Percentiles rank a stretch among this genome's conserved stretches.
phyloP scores from a whole-genome alignment of 2,888 invertebrate genomes.

The Cremastinae sp. region DNA sequence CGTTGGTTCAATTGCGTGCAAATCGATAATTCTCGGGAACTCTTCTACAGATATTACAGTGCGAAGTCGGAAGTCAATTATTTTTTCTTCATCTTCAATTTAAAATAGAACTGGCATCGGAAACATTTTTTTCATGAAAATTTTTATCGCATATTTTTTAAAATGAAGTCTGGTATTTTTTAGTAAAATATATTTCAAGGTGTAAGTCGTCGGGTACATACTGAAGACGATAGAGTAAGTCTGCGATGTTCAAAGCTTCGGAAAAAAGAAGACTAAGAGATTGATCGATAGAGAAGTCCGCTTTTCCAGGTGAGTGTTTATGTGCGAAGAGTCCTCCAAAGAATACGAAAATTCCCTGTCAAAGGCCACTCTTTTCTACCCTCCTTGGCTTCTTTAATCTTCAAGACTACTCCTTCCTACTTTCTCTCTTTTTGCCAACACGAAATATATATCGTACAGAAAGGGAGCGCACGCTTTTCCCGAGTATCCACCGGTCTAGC shows the following conservation, averaged over 20 bases:
- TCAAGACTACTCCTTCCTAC: conserved; percentile 33
- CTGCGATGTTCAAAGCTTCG: conserved; percentile 25
- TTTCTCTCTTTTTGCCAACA: not conserved
- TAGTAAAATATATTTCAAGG: no score
- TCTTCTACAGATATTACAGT: conserved; percentile 25
- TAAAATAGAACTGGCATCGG: no score
- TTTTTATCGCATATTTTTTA: no score
- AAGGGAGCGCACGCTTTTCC: conserved; percentile 43
- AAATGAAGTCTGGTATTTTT: no score
- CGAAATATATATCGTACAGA: conserved; percentile 39
- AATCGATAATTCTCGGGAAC: conserved; percentile 43
- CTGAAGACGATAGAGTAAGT: not conserved
- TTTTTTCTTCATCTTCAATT: no score
- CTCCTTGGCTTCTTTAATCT: conserved; percentile 44
- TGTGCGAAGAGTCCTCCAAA: conserved; percentile 52
- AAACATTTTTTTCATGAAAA: no score
- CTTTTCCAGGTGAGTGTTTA: conserved; percentile 50
- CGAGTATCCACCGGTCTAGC: conserved; percentile 28
- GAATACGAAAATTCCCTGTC: conserved; percentile 56
- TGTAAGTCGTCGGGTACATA: not conserved
- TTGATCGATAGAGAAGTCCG: conserved; percentile 33
- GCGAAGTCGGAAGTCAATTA: conserved; percentile 17
- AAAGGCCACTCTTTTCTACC: conserved; percentile 40
- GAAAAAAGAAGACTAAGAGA: conserved; percentile 19
- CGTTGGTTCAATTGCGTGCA: conserved; percentile 36